Conservation (phyloP, 2,797 vertebrate species). For the Nyctibius grandis region DNA sequence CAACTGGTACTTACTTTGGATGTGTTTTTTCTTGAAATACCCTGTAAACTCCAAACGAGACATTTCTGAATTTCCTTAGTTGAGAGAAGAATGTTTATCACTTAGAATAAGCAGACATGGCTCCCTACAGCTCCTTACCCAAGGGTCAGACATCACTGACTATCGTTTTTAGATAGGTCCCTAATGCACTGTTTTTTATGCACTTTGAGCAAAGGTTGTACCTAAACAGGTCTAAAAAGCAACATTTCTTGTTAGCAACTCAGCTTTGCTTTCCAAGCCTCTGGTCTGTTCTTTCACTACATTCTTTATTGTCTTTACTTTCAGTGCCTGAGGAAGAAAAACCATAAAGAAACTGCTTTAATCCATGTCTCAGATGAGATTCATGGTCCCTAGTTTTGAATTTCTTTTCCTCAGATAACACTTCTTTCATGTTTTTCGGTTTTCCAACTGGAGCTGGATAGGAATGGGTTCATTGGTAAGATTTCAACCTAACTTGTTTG, state of each 20-base stretch:
- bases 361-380: background rate
- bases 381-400: background rate
- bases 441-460: background rate
- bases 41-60: background rate
- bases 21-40: background rate
- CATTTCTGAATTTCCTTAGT: background rate
- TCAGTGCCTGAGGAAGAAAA: background rate
- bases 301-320: slow-evolving; percentile 24
- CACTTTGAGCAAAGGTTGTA: background rate
- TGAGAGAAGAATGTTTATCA: background rate
- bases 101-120: background rate
- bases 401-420: background rate
- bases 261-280: background rate
- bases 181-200: background rate
- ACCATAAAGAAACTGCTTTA: background rate
- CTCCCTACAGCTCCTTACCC: background rate
- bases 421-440: background rate
- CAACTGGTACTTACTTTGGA: background rate
- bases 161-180: background rate
- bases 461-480: background rate
- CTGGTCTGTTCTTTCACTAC: background rate
- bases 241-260: slow-evolving; percentile 4
- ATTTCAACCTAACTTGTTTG: background rate
- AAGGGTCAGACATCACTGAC: background rate
- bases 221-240: slow-evolving; percentile 1